Evolutionary conservation across 23 tunicate species (phyloP), one percentile per base, ranked within the genome.

Genomic region (Styela clava): DNA sequence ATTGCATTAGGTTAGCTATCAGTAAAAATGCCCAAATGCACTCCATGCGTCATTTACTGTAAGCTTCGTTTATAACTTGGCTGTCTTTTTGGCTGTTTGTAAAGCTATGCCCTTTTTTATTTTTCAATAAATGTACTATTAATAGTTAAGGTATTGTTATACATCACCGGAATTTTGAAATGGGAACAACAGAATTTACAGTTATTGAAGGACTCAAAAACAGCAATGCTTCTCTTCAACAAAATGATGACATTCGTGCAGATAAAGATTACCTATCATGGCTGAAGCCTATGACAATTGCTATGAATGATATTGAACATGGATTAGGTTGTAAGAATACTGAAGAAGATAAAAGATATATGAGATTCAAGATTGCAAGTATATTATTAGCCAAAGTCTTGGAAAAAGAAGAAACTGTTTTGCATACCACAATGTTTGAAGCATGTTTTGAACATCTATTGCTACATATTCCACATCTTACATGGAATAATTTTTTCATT

Each of bases 231-330:
- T n/a, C n/a, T n/a, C n/a, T n/a, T n/a, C n/a, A n/a, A n/a, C n/a
- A n/a, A n/a, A n/a, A n/a, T n/a, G n/a, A n/a, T n/a, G n/a, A n/a
- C n/a, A n/a, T n/a, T n/a, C n/a, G n/a, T n/a, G n/a, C n/a, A n/a
- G n/a, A n/a, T n/a, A n/a, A n/a, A n/a, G n/a, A n/a, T n/a, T n/a
- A n/a, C n/a, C n/a, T n/a, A n/a, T n/a, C n/a, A n/a, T 44, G 56
- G 56, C 56, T 44, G 9, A 44, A 12, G 12, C 7, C 9, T 7
- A 44, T 44, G 56, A 44, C 12, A 12, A 44, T 5, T 44, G 56
- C 56, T 44, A 44, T 44, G 56, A 44, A 44, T 44, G 67, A 76
- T 24, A 76, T 76, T 27, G 31, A 33, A 44, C 24, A 76, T 44
- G 64, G 81, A 23, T 56, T 76, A 25, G 81, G 81, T 26, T 37